Evolutionary conservation across 2,113 vertebrate genomes (phyloP), one percentile per base, ranked within the genome.

Genomic region (Micronycteris hirsuta): DNA sequence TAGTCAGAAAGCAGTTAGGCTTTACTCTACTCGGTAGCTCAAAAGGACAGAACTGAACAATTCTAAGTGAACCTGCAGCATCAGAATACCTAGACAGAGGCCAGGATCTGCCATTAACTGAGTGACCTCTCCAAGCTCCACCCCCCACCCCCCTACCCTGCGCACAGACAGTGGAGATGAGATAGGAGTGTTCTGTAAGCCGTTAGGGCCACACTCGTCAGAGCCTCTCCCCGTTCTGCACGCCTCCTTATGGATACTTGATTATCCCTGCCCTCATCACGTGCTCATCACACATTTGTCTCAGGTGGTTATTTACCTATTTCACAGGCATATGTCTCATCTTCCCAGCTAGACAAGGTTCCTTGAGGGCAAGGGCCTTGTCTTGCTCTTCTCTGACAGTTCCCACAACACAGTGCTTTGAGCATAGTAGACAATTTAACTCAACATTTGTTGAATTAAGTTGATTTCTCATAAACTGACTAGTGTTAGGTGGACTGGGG

Each of bases 301-400:
- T 92, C 80, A 67, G 33, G 4, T 20, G n/a, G 61, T 54, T 63
- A 96, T 93, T 97, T 97, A 97, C 96, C 96, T 97, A 81, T 74
- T 92, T 78, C 86, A 80, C 70, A 67, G 24, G 77, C 31, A 54
- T 78, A 80, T n/a, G 61, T 71, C 78, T 94, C 95, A 93, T 77
- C 95, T 82, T 97, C 78, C 93, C 49, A 83, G 89, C 70, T 87
- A 86, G 56, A 93, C 89, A 86, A 91, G n/a, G 38, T 70, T 91
- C 86, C 82, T 83, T 82, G 93, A 95, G 47, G 80, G 28, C 19
- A 78, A 96, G 78, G 93, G 78, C 74, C 94, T 92, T 86, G 91
- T 91, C 86, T 49, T 76, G 82, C 47, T 96, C 90, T 78, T 91
- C 95, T 94, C 84, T 77, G 68, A 28, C 26, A 86, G 74, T 89